Base-by-base conservation (phyloP, 53 echinoderm and acorn worm species). In the Holothuria leucospilota region DNA sequence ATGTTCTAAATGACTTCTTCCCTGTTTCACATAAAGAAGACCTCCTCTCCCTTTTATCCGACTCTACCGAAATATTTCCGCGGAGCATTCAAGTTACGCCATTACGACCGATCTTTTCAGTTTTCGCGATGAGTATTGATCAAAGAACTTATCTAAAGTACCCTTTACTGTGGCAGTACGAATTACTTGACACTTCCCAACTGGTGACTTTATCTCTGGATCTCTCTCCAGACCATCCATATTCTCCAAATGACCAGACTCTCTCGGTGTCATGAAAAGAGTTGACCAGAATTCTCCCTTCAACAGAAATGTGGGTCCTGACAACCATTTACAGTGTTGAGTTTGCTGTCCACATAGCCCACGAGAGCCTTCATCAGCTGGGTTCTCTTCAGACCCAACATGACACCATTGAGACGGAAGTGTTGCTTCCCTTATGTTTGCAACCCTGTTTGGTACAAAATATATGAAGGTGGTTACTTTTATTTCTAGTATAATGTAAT, bases 311-410 rank as follows among this genome's bases (percentile, higher is more conserved):
- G 51, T 24, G 16, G 88, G 88, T 41, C 94, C 94, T 39, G 64
- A 71, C 38, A 91, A 49, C 94, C 94, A 93, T 24, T 79, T 68
- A 71, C 73, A n/a, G 6, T 82, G 29, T 34, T 71, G 52, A n/a
- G 38, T 83, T 52, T 89, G 34, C 53, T 85, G 82, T 12, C 80
- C 85, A 38, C 34, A 14, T 78, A 88, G 11, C 15, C 93, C 90
- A 49, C 90, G 56, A 12, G 93, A 93, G 15, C 85, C 93, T 24
- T 88, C 91, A 67, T 93, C 93, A 34, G 93, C 90, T 23, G 93
- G 93, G 73, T 94, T 89, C 2, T 64, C 61, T 39, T 63, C 68
- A 1, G 91, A 65, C 41, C 82, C 84, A 2, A 88, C 86, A 66
- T 85, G 79, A 0, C 82, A 73, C 94, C 94, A 93, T 56, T 93